Evolutionary conservation across 2,888 invertebrate genomes (phyloP).

Genomic region (Eristalis intricaria): DNA sequence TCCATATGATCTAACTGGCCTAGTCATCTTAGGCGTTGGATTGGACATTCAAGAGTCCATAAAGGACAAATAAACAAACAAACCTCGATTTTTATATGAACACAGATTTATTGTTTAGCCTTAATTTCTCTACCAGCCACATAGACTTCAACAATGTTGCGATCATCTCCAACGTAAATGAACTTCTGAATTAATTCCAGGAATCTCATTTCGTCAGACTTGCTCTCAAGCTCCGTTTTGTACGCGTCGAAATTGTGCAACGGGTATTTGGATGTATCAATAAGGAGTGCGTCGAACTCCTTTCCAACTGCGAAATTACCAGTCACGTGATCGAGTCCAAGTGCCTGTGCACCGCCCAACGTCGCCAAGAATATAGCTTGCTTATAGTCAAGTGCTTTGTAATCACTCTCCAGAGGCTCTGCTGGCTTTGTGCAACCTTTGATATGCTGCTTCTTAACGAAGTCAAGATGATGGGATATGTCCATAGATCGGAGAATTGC

Average conservation of each 20-base stretch:
- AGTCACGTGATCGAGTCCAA: conserved; percentile 87
- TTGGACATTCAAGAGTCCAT: too few relatives aligned
- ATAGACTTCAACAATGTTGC: conserved; percentile 89
- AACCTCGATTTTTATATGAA: background rate
- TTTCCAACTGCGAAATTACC: conserved; percentile 92
- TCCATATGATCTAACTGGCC: too few relatives aligned
- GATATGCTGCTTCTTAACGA: conserved; percentile 81
- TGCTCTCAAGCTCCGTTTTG: conserved; percentile 68
- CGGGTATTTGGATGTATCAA: conserved; percentile 85
- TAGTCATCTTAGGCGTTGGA: too few relatives aligned
- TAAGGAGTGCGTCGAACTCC: conserved; percentile 92
- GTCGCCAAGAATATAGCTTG: conserved; percentile 93
- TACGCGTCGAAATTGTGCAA: conserved; percentile 82
- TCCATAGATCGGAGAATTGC: conserved; percentile 88
- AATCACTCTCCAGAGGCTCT: conserved; percentile 41
- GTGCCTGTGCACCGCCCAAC: conserved; percentile 91
- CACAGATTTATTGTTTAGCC: background rate
- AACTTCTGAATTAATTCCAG: conserved; percentile 88
- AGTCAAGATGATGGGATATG: conserved; percentile 87
- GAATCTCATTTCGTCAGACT: conserved; percentile 81
- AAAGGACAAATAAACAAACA: too few relatives aligned
- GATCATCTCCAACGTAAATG: conserved; percentile 90
- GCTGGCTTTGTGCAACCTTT: conserved; percentile 67
- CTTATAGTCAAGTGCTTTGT: conserved; percentile 85
- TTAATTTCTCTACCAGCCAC: conserved; percentile 86